Evolutionary conservation across 2,113 vertebrate genomes (phyloP), one percentile per base, ranked within the genome.

Genomic region (Oryzias melastigma): DNA sequence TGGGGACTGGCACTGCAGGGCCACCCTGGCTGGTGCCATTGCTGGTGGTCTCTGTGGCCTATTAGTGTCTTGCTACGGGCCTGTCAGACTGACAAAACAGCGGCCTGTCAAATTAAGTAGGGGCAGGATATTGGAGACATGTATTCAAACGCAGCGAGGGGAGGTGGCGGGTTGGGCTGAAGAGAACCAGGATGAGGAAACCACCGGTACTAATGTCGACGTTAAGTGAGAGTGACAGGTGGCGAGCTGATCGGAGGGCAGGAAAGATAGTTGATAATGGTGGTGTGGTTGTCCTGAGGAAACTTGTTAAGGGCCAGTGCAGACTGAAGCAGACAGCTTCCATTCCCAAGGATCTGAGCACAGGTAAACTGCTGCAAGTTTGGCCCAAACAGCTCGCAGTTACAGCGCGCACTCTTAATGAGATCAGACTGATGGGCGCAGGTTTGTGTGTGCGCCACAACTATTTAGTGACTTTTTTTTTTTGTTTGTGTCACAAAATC

Each of bases 191-290:
- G 85, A 86, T 89, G 76, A 87, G 90, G 93, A 92, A 91, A 92
- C 88, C 88, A 92, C 88, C 80, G 62, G 89, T 81, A 92, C 92
- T 97, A 97, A 97, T 97, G 95, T 95, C 94, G 95, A 97, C 87
- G 87, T 91, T 96, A 94, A 97, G 88, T 93, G 91, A 90, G 93
- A 93, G 91, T 96, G 95, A 97, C 95, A 96, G 93, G 89, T 92
- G 83, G 85, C 90, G 93, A 93, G 93, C 77, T 58, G 82, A 84
- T 83, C 73, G 79, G 81, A 77, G 62, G 20, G 62, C 65, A 62
- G 74, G 71, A 53, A 79, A 66, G 58, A 51, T 63, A 55, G 84
- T 66, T 77, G 81, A 78, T 82, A 82, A 84, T 81, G 82, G 80
- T 73, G 79, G 72, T 73, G 63, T 68, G 76, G 69, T 78, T 87